These are phyloP conservation scores for Teinopalpus imperialis DNA, from an alignment of 2,888 invertebrate species.

Conservation along the genomic window DNA sequence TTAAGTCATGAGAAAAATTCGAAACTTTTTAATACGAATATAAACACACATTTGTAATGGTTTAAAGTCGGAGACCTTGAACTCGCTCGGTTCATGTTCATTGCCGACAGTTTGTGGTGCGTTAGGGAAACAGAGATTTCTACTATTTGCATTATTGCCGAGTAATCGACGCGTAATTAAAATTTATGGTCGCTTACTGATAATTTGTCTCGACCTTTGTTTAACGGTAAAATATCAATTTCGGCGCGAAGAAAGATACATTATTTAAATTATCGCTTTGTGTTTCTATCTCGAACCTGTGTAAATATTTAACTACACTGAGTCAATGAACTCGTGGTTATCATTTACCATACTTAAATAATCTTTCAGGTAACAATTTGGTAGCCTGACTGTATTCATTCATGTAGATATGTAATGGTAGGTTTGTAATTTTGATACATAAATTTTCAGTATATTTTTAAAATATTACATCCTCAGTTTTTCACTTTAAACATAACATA, in stretches of 20 bases:
- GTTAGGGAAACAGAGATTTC: slow-evolving; percentile 10
- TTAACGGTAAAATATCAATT: slow-evolving; percentile 13
- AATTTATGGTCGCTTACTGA: slow-evolving; percentile 2
- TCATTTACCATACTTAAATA: slow-evolving; percentile 45
- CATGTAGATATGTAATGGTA: too few species aligned
- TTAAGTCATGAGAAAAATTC: slow-evolving; percentile 7
- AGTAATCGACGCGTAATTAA: slow-evolving; percentile 4
- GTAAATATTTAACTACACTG: slow-evolving; percentile 53
- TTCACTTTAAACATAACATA: too few species aligned
- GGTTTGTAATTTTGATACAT: too few species aligned
- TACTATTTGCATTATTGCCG: slow-evolving; percentile 3
- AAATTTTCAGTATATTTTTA: too few species aligned
- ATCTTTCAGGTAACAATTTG: slow-evolving; percentile 18
- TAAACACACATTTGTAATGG: slow-evolving; percentile 24
- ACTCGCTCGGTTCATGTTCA: slow-evolving; percentile 20
- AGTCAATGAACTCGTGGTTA: slow-evolving; percentile 57
- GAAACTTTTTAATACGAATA: slow-evolving; percentile 17
- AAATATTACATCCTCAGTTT: too few species aligned
- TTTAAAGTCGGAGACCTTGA: slow-evolving; percentile 17
- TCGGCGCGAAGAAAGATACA: slow-evolving; percentile 12
- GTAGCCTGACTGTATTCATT: too few species aligned
- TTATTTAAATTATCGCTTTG: slow-evolving; percentile 37
- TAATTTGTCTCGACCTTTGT: slow-evolving; percentile 2
- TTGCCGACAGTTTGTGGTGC: slow-evolving; percentile 16
- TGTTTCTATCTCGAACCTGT: slow-evolving; percentile 47